A percentile compares a stretch with the other conserved stretches of the same genome.
Conservation (phyloP, 2,113 vertebrate genomes). For the Callospermophilus lateralis region DNA sequence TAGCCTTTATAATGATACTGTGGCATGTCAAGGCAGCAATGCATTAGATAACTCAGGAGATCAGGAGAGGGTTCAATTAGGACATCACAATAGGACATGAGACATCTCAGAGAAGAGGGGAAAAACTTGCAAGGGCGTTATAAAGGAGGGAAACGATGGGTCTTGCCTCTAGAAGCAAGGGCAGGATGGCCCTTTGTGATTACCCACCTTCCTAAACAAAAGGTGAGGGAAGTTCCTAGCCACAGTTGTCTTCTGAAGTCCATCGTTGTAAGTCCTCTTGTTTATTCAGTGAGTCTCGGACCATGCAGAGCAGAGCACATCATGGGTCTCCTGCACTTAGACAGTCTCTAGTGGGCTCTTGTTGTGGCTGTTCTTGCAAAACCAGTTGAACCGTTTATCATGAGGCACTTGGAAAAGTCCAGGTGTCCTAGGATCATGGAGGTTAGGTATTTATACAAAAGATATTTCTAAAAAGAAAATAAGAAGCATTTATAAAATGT, state of each 20-base stretch:
- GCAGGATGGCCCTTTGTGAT: accelerated
- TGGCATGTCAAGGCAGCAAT: no score
- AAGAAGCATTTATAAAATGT: not conserved
- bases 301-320: not conserved
- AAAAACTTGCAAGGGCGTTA: not conserved
- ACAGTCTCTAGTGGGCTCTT: not conserved
- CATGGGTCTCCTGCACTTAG: not conserved
- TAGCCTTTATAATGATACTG: not conserved
- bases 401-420: not conserved
- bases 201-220: not conserved
- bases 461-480: not conserved
- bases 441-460: not conserved
- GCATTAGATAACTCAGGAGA: not conserved
- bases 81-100: not conserved
- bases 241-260: not conserved
- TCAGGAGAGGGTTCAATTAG: not conserved
- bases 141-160: not conserved
- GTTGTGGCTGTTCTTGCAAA: not conserved
- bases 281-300: not conserved
- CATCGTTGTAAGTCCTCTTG: no score
- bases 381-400: not conserved
- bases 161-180: not conserved
- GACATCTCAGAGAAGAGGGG: not conserved
- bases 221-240: not conserved
- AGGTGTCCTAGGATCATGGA: not conserved